Percentiles rank a stretch among this genome's conserved stretches.
These are phyloP conservation scores for Phenganax subtilis DNA, from an alignment of 92 coral and sea anemone species.

Conservation along the genomic window DNA sequence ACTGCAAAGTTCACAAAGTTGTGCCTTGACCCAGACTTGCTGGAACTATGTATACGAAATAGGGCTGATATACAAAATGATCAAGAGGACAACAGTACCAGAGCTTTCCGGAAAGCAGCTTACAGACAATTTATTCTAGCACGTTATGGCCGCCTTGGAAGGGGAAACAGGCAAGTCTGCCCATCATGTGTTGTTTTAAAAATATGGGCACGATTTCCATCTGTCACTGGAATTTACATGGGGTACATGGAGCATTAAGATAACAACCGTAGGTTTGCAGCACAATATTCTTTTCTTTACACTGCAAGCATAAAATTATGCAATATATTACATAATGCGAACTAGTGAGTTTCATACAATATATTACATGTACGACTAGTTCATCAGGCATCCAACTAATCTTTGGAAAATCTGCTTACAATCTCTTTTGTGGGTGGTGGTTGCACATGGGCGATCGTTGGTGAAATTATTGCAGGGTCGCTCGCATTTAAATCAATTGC, in stretches of 20 bases:
- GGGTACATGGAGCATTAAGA: background rate
- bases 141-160: constrained; percentile 5
- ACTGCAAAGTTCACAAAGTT: constrained; percentile 36
- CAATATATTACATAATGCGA: too few species aligned
- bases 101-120: constrained; percentile 46
- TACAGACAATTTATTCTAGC: constrained; percentile 25
- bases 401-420: too few species aligned
- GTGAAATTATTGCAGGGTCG: too few species aligned
- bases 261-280: too few species aligned
- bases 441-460: too few species aligned
- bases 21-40: constrained; percentile 54
- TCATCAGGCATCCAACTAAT: too few species aligned
- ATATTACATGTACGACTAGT: too few species aligned
- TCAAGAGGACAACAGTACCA: constrained; percentile 46
- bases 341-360: too few species aligned
- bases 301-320: too few species aligned
- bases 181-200: background rate
- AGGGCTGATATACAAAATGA: constrained; percentile 45
- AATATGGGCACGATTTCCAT: background rate
- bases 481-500: too few species aligned
- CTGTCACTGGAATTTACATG: background rate
- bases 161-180: background rate
- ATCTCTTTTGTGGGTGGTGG: too few species aligned
- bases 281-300: too few species aligned
- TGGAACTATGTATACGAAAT: constrained; percentile 37